Percentiles rank a stretch among this genome's conserved stretches.
Conservation (phyloP, 2,797 vertebrate species). For the Euthynnus affinis region DNA sequence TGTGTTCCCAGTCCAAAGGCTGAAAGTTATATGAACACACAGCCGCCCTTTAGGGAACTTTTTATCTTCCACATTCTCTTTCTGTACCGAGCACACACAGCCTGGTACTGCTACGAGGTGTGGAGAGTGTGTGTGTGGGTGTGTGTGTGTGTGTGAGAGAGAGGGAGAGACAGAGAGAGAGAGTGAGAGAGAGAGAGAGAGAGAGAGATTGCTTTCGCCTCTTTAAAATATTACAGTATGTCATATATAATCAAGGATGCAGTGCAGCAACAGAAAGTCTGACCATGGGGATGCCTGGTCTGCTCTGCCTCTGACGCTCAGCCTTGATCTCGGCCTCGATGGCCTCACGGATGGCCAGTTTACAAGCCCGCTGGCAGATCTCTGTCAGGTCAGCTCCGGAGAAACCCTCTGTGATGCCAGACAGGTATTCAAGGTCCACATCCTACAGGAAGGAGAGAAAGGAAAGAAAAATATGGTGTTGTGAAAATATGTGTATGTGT, state of each 20-base stretch:
- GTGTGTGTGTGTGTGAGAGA: no score
- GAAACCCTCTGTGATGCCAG: constrained; percentile 91
- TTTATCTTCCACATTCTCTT: constrained; percentile 59
- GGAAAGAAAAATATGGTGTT: not conserved
- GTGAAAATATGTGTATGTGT: not conserved
- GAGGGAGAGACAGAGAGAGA: no score
- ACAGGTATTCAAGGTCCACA: constrained; percentile 96
- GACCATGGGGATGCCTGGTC: constrained; percentile 95
- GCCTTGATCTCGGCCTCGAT: constrained; percentile 97
- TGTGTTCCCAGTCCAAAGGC: constrained; percentile 76
- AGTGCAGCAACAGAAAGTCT: constrained; percentile 52
- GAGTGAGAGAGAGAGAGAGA: no score
- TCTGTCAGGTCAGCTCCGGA: constrained; percentile 98
- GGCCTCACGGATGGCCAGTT: constrained; percentile 97
- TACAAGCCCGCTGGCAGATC: constrained; percentile 98
- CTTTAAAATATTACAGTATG: not conserved
- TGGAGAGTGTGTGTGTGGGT: constrained; percentile 28
- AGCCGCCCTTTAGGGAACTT: constrained; percentile 71
- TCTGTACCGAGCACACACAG: constrained; percentile 63
- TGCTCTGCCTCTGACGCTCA: constrained; percentile 93
- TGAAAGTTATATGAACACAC: constrained; percentile 59
- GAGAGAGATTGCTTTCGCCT: not conserved
- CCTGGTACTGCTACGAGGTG: constrained; percentile 45
- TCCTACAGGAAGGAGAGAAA: constrained; percentile 83
- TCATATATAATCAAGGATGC: not conserved